phyloP scores from a whole-genome alignment of 2,888 invertebrate species.

The Therioaphis trifolii region DNA sequence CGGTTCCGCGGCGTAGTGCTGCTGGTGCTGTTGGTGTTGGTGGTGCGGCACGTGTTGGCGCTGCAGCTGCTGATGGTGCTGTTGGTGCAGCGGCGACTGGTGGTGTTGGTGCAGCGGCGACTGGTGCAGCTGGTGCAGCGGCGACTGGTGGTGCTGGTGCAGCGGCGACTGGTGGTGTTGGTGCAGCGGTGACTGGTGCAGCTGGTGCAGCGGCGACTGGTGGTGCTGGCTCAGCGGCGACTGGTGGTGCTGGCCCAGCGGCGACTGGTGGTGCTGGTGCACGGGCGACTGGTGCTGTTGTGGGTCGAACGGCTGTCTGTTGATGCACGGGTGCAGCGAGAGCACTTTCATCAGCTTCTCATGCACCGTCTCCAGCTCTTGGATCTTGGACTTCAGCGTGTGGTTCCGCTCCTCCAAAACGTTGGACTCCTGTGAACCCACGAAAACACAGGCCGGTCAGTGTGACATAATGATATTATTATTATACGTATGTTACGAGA shows the following conservation, averaged over 20 bases:
- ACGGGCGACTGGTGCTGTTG: too few species aligned
- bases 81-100: neutral
- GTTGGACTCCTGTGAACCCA: slow-evolving; percentile 78
- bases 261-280: too few species aligned
- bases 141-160: neutral
- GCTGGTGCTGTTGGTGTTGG: neutral
- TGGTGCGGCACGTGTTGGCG: neutral
- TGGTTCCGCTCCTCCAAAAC: slow-evolving; percentile 86
- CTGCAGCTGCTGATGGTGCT: neutral
- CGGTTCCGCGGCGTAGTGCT: neutral
- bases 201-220: neutral
- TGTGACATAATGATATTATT: too few species aligned
- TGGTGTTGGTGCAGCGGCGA: neutral
- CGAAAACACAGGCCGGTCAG: neutral
- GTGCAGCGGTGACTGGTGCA: neutral
- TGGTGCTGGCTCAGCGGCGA: slow-evolving; percentile 65
- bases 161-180: neutral
- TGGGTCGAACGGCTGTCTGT: too few species aligned
- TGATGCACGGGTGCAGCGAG: slow-evolving; percentile 80
- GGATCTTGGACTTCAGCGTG: slow-evolving; percentile 84
- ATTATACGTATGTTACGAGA: too few species aligned
- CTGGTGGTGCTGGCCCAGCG: too few species aligned
- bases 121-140: neutral
- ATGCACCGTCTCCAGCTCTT: slow-evolving; percentile 83
- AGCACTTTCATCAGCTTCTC: slow-evolving; percentile 83